Base-by-base conservation (phyloP, 2,113 vertebrate species). In the Barbus barbus region DNA sequence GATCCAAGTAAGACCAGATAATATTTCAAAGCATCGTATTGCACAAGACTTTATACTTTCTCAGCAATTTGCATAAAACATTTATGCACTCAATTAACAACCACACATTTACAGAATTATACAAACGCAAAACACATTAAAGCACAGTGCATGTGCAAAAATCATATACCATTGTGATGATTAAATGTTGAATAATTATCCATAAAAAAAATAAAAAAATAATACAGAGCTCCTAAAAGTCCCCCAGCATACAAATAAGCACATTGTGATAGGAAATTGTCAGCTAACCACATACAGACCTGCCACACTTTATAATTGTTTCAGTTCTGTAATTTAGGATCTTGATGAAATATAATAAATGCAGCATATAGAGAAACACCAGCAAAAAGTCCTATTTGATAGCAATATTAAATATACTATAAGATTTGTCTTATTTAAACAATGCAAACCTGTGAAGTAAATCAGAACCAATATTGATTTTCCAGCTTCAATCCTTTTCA, bases 61-160 rank as follows among this genome's bases (percentile, higher is more conserved):
- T 84, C 60, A 53, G 13, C 9, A 84, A 53, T 36, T 56, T 78
- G 74, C 48, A 65, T 76, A 51, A 75, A 74, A 63, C 36, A 76
- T 51, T 20, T 65, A 77, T 73, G 46, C 60, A 65, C 71, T 18
- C 56, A 41, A 60, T 78, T 38, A 18, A 78, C 33, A 78, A 61
- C 36, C 56, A 3, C 22, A 60, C 72, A 26, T 44, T 60, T 60
- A 22, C 20, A 75, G 5, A 38, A 6, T 3, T 24, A 60, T 28
- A 71, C 36, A 78, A 8, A 53, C 53, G 28, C n/a, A 73, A 61
- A 46, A 33, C 9, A 77, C 38, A 61, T 36, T 26, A 79, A 74
- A 72, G 33, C 38, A 63, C 33, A 48, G 51, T 14, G 51, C 31
- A 26, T 46, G 44, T 51, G 20, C 38, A 78, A 61, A 58, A 28